Evolutionary conservation across 2,888 invertebrate species (phyloP).

Genomic region (Halocaridina rubra): DNA sequence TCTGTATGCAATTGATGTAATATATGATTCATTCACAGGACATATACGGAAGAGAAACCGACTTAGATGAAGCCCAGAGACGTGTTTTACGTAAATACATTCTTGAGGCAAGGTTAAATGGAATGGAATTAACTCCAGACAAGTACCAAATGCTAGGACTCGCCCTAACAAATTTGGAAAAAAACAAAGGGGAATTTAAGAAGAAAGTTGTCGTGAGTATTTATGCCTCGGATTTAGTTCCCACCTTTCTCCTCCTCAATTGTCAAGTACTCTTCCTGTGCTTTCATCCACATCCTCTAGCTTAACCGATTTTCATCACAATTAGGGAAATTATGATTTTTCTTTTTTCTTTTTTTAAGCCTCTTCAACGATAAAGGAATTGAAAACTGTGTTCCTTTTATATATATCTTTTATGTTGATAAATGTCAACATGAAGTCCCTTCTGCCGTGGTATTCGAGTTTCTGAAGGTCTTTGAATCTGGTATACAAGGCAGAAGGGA

Average conservation of each 20-base stretch:
- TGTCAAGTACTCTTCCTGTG: neutral
- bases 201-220: conserved; percentile 73
- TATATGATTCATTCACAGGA: conserved; percentile 66
- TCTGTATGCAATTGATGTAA: too few relatives aligned
- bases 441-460: too few relatives aligned
- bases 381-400: too few relatives aligned
- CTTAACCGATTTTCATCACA: too few relatives aligned
- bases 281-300: too few relatives aligned
- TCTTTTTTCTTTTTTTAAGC: too few relatives aligned
- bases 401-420: too few relatives aligned
- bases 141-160: conserved; percentile 73
- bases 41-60: conserved; percentile 68
- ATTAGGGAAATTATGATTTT: too few relatives aligned
- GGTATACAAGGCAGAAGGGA: too few relatives aligned
- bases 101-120: conserved; percentile 86
- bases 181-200: conserved; percentile 76
- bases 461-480: too few relatives aligned
- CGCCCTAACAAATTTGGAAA: conserved; percentile 72
- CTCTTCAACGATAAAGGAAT: too few relatives aligned
- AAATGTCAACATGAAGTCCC: too few relatives aligned
- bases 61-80: conserved; percentile 74
- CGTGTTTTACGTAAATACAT: conserved; percentile 82
- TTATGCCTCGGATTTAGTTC: neutral
- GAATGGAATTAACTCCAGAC: conserved; percentile 76
- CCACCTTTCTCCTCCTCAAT: neutral